A percentile compares a stretch with the other conserved stretches of the same genome.
These are phyloP conservation scores for Rutpela maculata DNA, from an alignment of 2,888 invertebrate genomes.

Conservation along the genomic window DNA sequence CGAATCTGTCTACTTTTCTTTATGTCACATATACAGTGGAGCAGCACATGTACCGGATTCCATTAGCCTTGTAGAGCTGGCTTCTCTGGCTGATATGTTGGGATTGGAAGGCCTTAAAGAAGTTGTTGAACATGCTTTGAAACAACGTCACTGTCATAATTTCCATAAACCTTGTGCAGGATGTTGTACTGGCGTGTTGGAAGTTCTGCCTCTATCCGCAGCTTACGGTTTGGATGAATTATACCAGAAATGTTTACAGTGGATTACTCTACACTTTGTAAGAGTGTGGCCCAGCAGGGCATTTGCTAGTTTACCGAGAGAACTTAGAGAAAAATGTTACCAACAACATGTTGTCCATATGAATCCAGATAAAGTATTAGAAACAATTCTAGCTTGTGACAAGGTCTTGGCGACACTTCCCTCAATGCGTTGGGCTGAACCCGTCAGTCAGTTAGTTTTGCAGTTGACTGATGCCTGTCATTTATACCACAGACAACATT, in stretches of 20 bases:
- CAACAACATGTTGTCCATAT: conserved; percentile 88
- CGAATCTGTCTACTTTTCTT: conserved; percentile 90
- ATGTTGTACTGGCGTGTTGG: conserved; percentile 90
- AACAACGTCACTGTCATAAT: conserved; percentile 89
- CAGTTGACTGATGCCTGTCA: conserved; percentile 88
- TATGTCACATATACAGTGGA: conserved; percentile 96
- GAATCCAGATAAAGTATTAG: conserved; percentile 84
- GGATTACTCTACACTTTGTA: conserved; percentile 91
- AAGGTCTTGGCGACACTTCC: conserved; percentile 86
- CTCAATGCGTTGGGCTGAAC: conserved; percentile 88
- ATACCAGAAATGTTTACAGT: conserved; percentile 85
- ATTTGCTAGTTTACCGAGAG: conserved; percentile 89
- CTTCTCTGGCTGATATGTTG: conserved; percentile 92
- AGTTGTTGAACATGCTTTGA: conserved; percentile 90
- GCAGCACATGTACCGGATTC: conserved; percentile 91
- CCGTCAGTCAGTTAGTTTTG: conserved; percentile 85
- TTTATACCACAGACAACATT: conserved; percentile 86
- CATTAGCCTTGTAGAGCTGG: conserved; percentile 89
- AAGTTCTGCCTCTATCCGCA: conserved; percentile 88
- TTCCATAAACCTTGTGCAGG: conserved; percentile 95
- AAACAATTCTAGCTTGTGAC: conserved; percentile 90
- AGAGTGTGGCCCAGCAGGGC: conserved; percentile 94
- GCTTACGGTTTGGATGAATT: conserved; percentile 92
- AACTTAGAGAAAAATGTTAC: conserved; percentile 88
- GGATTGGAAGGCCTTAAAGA: conserved; percentile 94